Evolutionary conservation across 2,113 vertebrate genomes (phyloP), one percentile per base, ranked within the genome.

Genomic region (Galeopterus variegatus): DNA sequence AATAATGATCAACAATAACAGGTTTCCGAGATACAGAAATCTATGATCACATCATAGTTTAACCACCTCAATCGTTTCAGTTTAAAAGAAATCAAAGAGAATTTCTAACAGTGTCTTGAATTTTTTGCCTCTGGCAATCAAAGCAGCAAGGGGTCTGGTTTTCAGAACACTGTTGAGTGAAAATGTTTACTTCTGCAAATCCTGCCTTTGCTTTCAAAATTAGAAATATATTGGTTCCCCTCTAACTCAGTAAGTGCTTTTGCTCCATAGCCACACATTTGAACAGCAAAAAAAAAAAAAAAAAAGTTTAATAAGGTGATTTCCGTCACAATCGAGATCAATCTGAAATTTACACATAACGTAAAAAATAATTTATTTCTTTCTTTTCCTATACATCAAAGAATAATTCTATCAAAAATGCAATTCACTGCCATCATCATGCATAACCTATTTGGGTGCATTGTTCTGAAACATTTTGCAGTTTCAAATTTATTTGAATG

Each of bases 141-240:
- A 76, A 96, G 50, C 69, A 70, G 75, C 45, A 88, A 93, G 88
- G 31, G 56, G 41, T 76, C 85, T 90, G 56, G 18, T 72, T 94
- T 93, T 95, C 58, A 93, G 52, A 95, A 60, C 9, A 76, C 62
- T 87, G 65, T 14, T 84, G 41, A 94, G 33, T 77, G 45, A 69
- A 96, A 90, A 88, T 94, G 54, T 96, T 97, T 89, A 92, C 83
- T 94, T 91, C 48, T 58, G 15, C n/a, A 96, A 83, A 97, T 81
- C 75, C 75, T 87, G 60, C 28, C 67, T 90, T 88, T 88, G 86
- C 72, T 95, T 90, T 90, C 73, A 94, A 93, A 97, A 93, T 83
- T 92, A 4, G 67, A 87, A 79, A 17, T 41, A 12, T 26, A 67
- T 70, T 60, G 12, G 64, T 86, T 95, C 45, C 31, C 70, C 31